Percentiles rank a stretch among this genome's conserved stretches.
Conservation (phyloP, 2,888 invertebrate species). For the Apocheima hispidaria region DNA sequence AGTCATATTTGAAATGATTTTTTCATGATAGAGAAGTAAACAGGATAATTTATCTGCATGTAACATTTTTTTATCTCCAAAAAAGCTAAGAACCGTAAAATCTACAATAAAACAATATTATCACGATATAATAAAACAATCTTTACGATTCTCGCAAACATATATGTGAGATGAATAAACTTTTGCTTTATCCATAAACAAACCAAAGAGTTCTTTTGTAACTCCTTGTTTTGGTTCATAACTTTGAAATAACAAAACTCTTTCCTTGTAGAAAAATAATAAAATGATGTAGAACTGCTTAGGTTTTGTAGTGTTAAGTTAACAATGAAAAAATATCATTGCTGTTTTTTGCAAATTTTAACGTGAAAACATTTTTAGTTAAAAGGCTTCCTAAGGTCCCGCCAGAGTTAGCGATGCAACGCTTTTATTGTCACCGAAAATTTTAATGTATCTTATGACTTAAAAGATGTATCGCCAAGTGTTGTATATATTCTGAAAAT, state of each 20-base stretch:
- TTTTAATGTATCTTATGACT: no score
- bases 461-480: no score
- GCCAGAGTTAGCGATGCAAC: no score
- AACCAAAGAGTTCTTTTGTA: conserved; percentile 42
- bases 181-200: conserved; percentile 59
- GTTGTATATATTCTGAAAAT: no score
- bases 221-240: conserved; percentile 10
- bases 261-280: background rate
- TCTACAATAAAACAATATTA: conserved; percentile 66
- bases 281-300: no score
- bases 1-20: no score
- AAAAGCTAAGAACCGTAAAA: conserved; percentile 52
- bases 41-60: background rate
- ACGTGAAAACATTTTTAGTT: no score
- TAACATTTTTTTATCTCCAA: conserved; percentile 25
- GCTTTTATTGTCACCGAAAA: no score
- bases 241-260: conserved; percentile 41
- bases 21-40: background rate
- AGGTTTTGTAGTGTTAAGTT: no score
- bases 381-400: no score
- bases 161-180: conserved; percentile 67
- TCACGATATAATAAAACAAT: conserved; percentile 65
- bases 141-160: conserved; percentile 62
- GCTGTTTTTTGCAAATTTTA: no score
- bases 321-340: no score